phyloP scores from a whole-genome alignment of 2,113 vertebrate genomes.

The Trinectes maculatus region DNA sequence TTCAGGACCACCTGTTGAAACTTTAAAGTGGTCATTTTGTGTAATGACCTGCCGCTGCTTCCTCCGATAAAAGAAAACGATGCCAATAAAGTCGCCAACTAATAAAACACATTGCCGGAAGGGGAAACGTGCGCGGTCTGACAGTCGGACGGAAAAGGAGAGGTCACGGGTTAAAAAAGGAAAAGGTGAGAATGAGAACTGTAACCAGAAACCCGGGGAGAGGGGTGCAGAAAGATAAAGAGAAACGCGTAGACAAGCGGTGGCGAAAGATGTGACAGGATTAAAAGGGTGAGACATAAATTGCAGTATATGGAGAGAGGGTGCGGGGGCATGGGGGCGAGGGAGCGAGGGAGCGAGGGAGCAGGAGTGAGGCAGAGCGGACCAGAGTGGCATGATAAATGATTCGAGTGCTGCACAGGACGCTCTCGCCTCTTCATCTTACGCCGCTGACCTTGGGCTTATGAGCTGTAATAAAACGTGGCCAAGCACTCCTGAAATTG shows the following conservation, averaged over 20 bases:
- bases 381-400: slow-evolving; percentile 71
- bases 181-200: slow-evolving; percentile 10
- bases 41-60: not conserved
- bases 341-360: slow-evolving; percentile 13
- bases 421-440: slow-evolving; percentile 75
- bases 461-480: slow-evolving; percentile 83
- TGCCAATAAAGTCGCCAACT: not conserved
- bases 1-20: not conserved
- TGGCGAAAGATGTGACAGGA: slow-evolving; percentile 6
- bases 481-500: slow-evolving; percentile 81
- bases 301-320: slow-evolving; percentile 25
- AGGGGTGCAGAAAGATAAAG: slow-evolving; percentile 33
- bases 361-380: slow-evolving; percentile 38
- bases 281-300: slow-evolving; percentile 44
- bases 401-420: slow-evolving; percentile 63
- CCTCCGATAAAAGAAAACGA: slow-evolving; percentile 1
- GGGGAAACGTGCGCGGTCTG: not conserved
- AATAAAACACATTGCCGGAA: not conserved
- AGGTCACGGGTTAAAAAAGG: not conserved
- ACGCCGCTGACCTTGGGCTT: slow-evolving; percentile 83
- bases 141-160: not conserved
- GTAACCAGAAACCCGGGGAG: not conserved
- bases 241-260: slow-evolving; percentile 9
- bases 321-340: slow-evolving; percentile 26
- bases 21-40: not conserved